Percentiles rank a stretch among this genome's conserved stretches.
phyloP scores from a whole-genome alignment of 2,888 invertebrate genomes.

The Aleiodes alternator region DNA sequence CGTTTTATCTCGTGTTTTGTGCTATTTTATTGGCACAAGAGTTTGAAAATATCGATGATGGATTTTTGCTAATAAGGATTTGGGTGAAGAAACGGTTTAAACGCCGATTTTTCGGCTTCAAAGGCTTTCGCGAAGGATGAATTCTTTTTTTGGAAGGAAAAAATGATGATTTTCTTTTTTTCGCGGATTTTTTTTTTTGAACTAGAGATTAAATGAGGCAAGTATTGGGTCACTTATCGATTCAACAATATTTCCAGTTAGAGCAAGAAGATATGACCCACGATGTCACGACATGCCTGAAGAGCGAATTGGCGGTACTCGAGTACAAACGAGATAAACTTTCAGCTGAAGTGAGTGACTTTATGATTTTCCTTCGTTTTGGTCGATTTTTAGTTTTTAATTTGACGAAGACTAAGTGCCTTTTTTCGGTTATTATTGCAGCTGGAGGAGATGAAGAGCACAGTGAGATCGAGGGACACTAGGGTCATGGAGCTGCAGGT shows the following conservation, averaged over 20 bases:
- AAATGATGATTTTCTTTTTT: no score
- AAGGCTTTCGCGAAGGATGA: no score
- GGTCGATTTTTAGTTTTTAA: not conserved
- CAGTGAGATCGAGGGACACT: constrained; percentile 84
- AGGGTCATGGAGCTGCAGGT: constrained; percentile 86
- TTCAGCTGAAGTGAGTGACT: constrained; percentile 81
- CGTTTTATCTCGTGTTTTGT: not conserved
- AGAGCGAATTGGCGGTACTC: constrained; percentile 89
- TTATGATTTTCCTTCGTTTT: constrained; percentile 15
- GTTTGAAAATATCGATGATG: not conserved
- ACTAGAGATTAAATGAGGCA: constrained; percentile 9
- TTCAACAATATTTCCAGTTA: constrained; percentile 61
- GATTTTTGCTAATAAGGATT: no score
- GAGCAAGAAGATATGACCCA: constrained; percentile 75
- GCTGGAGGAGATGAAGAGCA: constrained; percentile 84
- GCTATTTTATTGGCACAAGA: not conserved
- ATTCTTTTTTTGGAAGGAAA: no score
- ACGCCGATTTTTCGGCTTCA: no score
- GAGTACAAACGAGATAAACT: constrained; percentile 91
- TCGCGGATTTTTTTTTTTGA: no score
- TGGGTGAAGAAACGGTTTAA: no score
- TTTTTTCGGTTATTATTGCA: constrained; percentile 68
- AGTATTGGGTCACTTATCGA: constrained; percentile 29
- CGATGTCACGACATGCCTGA: constrained; percentile 85
- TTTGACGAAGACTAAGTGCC: not conserved